Evolutionary conservation across 1,140 invertebrate genomes (phyloP).

Genomic region (Zaprionus taronus): DNA sequence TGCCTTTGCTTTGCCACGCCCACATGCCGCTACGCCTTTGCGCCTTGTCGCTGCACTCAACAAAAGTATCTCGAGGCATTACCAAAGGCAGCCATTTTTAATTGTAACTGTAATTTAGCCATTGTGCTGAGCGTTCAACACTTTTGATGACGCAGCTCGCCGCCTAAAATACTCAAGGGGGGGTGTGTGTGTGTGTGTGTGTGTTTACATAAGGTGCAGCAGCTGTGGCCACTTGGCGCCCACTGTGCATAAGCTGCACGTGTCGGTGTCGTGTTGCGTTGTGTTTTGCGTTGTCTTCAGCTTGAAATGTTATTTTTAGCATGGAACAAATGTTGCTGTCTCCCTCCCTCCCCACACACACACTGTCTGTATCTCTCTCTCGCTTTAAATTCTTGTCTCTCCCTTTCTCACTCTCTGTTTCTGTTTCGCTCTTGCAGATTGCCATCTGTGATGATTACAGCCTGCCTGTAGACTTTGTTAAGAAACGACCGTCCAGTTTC

Average conservation of each 20-base stretch:
- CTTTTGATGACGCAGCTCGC: constrained; percentile 75
- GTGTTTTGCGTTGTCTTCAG: constrained; percentile 27
- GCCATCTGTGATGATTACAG: constrained; percentile 92
- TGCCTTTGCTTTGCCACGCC: constrained; percentile 16
- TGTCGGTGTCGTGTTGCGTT: constrained; percentile 45
- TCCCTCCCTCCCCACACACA: not conserved
- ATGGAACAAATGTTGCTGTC: constrained; percentile 24
- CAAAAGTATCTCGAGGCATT: constrained; percentile 56
- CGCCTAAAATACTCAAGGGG: constrained; percentile 13
- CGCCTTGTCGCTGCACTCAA: constrained; percentile 35
- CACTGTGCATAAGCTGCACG: constrained; percentile 24
- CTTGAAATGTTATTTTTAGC: constrained; percentile 53
- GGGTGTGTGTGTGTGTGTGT: constrained; percentile 3
- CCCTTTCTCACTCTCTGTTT: constrained; percentile 13
- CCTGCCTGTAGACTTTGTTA: constrained; percentile 91
- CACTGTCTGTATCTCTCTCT: not conserved
- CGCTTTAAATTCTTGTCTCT: not conserved
- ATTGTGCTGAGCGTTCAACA: constrained; percentile 64
- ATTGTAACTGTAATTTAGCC: constrained; percentile 83
- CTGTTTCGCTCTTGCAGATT: constrained; percentile 86
- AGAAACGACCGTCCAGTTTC: constrained; percentile 87
- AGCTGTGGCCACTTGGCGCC: constrained; percentile 25
- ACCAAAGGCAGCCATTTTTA: constrained; percentile 66
- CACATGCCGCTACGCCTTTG: constrained; percentile 15
- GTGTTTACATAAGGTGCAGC: constrained; percentile 10